phyloP scores from a whole-genome alignment of 2,113 vertebrate genomes.

The Lanius ludovicianus region DNA sequence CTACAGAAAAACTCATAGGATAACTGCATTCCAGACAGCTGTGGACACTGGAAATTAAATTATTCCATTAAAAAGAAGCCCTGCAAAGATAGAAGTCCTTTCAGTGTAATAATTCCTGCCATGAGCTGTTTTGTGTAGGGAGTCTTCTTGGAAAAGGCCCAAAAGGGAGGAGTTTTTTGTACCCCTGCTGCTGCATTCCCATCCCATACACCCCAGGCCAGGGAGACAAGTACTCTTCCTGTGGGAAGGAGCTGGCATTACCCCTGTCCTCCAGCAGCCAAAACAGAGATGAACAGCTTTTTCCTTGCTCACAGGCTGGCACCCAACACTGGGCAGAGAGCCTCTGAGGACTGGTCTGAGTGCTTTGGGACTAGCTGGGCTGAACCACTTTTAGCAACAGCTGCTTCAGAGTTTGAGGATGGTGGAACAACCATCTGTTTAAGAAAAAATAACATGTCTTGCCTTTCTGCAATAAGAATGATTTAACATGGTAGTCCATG shows the following conservation, averaged over 20 bases:
- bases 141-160: background rate
- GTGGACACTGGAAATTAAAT: background rate
- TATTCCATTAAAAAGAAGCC: background rate
- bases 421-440: background rate
- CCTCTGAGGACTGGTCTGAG: fast-evolving
- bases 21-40: background rate
- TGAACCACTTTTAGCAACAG: background rate
- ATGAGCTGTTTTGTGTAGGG: background rate
- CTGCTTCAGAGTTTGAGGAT: background rate
- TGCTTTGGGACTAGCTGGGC: background rate
- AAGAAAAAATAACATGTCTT: background rate
- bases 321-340: fast-evolving
- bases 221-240: background rate
- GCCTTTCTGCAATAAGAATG: background rate
- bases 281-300: fast-evolving
- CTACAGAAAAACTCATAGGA: background rate
- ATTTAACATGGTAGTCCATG: background rate
- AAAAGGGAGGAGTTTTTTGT: background rate
- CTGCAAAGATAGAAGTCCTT: background rate
- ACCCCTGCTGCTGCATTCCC: background rate
- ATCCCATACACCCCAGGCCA: fast-evolving
- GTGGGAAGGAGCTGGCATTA: background rate
- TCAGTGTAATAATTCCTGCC: background rate
- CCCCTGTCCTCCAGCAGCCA: background rate
- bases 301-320: background rate